phyloP scores from a whole-genome alignment of 2,888 invertebrate species.

The Bombylius discolor region DNA sequence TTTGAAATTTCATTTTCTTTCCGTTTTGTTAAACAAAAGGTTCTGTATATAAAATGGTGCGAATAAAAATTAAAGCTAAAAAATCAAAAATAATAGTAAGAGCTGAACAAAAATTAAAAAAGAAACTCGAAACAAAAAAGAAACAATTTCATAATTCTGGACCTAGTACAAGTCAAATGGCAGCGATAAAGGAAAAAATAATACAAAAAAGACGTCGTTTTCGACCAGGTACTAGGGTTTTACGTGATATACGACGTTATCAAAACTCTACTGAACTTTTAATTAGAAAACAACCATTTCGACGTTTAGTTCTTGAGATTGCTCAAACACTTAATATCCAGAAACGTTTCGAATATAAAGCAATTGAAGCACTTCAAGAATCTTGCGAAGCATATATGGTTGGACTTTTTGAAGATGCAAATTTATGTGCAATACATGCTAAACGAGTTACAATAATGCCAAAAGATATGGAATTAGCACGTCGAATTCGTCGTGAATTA shows the following conservation, averaged over 20 bases:
- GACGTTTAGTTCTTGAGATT: slow-evolving; percentile 83
- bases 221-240: slow-evolving; percentile 83
- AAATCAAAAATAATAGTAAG: slow-evolving; percentile 89
- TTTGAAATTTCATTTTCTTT: too few species aligned
- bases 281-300: slow-evolving; percentile 84
- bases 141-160: background rate
- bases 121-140: background rate
- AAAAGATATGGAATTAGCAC: slow-evolving; percentile 84
- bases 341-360: slow-evolving; percentile 79
- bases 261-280: slow-evolving; percentile 85
- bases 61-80: slow-evolving; percentile 88
- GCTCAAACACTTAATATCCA: slow-evolving; percentile 72
- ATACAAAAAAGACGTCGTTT: slow-evolving; percentile 70
- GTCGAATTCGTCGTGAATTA: slow-evolving; percentile 78
- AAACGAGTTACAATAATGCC: slow-evolving; percentile 94
- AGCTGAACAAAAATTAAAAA: background rate
- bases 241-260: slow-evolving; percentile 86
- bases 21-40: too few species aligned
- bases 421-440: slow-evolving; percentile 89
- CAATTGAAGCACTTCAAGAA: slow-evolving; percentile 73
- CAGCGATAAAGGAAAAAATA: background rate
- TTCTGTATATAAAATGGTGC: slow-evolving; percentile 50
- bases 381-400: slow-evolving; percentile 81
- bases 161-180: too few species aligned
- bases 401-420: slow-evolving; percentile 88